Evolutionary conservation across 2,797 vertebrate genomes (phyloP), one percentile per base, ranked within the genome.

Genomic region (Crossoptilon crossoptilon): DNA sequence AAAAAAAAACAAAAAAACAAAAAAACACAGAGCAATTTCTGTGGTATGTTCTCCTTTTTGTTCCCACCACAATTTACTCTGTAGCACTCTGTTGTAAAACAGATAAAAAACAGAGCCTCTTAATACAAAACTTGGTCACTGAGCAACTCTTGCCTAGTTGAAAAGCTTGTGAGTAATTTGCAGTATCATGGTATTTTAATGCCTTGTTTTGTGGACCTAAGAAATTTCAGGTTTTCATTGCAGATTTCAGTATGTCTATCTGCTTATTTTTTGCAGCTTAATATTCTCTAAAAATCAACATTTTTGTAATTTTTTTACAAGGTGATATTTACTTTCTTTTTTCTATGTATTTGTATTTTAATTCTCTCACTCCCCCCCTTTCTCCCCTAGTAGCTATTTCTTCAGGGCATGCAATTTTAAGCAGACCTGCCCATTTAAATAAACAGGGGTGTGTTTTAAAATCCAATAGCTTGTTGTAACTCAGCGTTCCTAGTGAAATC

Each of bases 161-260:
- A 35, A 67, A 93, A 91, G 70, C 31, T 72, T 75, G 27, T 14
- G 51, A 69, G 16, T 56, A 60, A 72, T 70, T 86, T 59, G 35
- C 3, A 3, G 4, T 68, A 14, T 10, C 33, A 78, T 70, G 12
- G 22, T 53, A 39, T 86, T 84, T 86, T 53, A 75, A 46, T 56
- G 43, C 22, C 12, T 23, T 77, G 84, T 72, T 66, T 31, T 59
- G 41, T 37, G 53, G n/a, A 68, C 16, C 10, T 27, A 48, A 80
- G 53, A 74, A 73, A 76, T 18, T 15, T 2, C 10, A 35, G 39
- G 10, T 69, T 91, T 90, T 66, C 39, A 29, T 8, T 68, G 23
- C 29, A 24, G 49, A 41, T 84, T 73, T 83, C 27, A 9, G 49
- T 10, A 4, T 1, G 17, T 41, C 5, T 9, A 14, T 69, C 64